These are phyloP conservation scores for Eueides isabella DNA, from an alignment of 1,140 invertebrate genomes.

Conservation along the genomic window DNA sequence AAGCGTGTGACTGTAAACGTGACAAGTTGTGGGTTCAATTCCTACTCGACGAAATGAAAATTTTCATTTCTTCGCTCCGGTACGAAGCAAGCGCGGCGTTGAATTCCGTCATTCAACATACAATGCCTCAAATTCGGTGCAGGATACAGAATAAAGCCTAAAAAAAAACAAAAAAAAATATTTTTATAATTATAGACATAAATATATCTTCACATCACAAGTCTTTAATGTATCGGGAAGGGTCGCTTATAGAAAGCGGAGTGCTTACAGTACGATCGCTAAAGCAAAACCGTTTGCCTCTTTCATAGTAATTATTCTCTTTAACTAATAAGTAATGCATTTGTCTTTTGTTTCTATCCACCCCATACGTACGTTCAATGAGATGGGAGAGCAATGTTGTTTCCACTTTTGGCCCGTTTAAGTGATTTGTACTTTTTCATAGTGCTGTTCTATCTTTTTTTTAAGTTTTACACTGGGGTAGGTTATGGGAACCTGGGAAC, in stretches of 20 bases:
- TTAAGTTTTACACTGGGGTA: too few species aligned
- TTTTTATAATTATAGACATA: neutral
- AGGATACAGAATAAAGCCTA: too few species aligned
- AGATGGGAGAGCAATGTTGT: neutral
- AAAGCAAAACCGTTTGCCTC: neutral
- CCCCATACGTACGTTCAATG: neutral
- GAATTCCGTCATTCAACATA: too few species aligned
- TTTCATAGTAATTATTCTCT: conserved; percentile 5
- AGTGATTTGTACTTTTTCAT: neutral
- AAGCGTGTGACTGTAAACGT: too few species aligned
- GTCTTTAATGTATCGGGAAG: conserved; percentile 7
- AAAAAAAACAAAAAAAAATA: too few species aligned
- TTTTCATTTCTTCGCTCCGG: too few species aligned
- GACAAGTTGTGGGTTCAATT: too few species aligned
- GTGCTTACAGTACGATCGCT: neutral
- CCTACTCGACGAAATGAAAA: too few species aligned
- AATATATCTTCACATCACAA: neutral
- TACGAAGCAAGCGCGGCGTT: too few species aligned
- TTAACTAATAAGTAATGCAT: conserved; percentile 8
- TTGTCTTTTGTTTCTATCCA: neutral
- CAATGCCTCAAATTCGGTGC: too few species aligned
- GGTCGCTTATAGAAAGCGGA: conserved; percentile 5
- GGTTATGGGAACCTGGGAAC: too few species aligned
- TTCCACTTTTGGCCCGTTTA: neutral
- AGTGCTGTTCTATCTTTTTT: too few species aligned